These are phyloP conservation scores for Scrobipalpa costella DNA, from an alignment of 2,888 invertebrate species.

Conservation along the genomic window DNA sequence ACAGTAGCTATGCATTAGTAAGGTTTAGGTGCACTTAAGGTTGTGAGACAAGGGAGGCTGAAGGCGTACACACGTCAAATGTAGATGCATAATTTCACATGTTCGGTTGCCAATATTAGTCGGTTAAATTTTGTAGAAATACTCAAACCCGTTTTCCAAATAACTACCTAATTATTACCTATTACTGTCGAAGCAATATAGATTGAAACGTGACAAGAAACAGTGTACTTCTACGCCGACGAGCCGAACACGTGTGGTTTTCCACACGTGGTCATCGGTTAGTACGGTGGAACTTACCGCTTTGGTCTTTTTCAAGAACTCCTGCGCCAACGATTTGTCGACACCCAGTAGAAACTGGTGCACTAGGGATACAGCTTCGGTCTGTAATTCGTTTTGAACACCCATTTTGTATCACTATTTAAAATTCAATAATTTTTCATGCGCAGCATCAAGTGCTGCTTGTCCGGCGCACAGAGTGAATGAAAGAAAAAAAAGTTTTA, in stretches of 20 bases:
- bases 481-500: not conserved
- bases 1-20: not conserved
- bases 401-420: slow-evolving; percentile 50
- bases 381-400: slow-evolving; percentile 50
- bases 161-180: not conserved
- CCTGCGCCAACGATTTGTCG: slow-evolving; percentile 84
- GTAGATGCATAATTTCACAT: not conserved
- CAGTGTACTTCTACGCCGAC: not conserved
- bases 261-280: slow-evolving; percentile 63
- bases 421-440: not conserved
- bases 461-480: not conserved
- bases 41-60: not conserved
- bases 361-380: slow-evolving; percentile 78
- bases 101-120: not conserved
- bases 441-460: slow-evolving; percentile 13
- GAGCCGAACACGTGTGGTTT: slow-evolving; percentile 59
- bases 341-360: slow-evolving; percentile 83
- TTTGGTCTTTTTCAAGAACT: slow-evolving; percentile 86
- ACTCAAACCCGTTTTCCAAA: not conserved
- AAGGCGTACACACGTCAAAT: not conserved
- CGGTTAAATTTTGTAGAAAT: not conserved
- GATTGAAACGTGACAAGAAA: not conserved
- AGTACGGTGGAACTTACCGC: slow-evolving; percentile 82
- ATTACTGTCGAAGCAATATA: not conserved
- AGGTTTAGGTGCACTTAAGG: too few relatives aligned